Conservation (phyloP, 2,797 vertebrate species). For the Pelobates cultripes region DNA sequence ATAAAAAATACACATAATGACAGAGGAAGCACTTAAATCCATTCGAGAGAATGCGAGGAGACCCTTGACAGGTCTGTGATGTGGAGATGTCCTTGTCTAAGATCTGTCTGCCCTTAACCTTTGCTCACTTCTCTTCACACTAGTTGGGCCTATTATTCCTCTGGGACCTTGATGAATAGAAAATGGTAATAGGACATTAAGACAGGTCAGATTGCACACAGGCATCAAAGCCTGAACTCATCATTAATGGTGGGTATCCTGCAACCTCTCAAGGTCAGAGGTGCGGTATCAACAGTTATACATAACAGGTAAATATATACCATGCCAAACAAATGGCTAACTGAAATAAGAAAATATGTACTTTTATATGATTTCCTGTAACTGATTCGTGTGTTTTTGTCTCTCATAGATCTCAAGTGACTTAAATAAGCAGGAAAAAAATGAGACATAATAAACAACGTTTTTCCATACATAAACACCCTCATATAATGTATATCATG, state of each 20-base stretch:
- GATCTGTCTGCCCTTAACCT: slow-evolving; percentile 55
- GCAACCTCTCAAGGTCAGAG: slow-evolving; percentile 34
- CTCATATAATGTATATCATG: too few relatives aligned
- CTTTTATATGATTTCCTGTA: too few relatives aligned
- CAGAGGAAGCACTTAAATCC: slow-evolving; percentile 39
- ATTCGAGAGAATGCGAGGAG: slow-evolving; percentile 36
- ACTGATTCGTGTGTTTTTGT: too few relatives aligned
- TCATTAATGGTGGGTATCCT: slow-evolving; percentile 27
- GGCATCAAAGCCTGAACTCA: slow-evolving; percentile 42
- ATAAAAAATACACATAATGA: slow-evolving; percentile 41
- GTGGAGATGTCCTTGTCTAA: slow-evolving; percentile 52
- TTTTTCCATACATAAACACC: too few relatives aligned
- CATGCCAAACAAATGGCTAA: too few relatives aligned
- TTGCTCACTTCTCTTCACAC: slow-evolving; percentile 52
- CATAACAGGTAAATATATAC: too few relatives aligned
- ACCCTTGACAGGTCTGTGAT: slow-evolving; percentile 47
- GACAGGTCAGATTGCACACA: slow-evolving; percentile 52
- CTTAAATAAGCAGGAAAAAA: too few relatives aligned
- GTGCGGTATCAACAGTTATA: neutral
- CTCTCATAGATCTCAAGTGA: too few relatives aligned
- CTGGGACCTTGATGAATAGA: slow-evolving; percentile 45
- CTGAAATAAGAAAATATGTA: too few relatives aligned
- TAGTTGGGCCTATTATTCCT: slow-evolving; percentile 49
- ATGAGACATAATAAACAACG: too few relatives aligned
- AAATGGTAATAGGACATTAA: slow-evolving; percentile 49